These are phyloP conservation scores for Heliconius nattereri DNA, from an alignment of 1,140 invertebrate species.

Conservation along the genomic window DNA sequence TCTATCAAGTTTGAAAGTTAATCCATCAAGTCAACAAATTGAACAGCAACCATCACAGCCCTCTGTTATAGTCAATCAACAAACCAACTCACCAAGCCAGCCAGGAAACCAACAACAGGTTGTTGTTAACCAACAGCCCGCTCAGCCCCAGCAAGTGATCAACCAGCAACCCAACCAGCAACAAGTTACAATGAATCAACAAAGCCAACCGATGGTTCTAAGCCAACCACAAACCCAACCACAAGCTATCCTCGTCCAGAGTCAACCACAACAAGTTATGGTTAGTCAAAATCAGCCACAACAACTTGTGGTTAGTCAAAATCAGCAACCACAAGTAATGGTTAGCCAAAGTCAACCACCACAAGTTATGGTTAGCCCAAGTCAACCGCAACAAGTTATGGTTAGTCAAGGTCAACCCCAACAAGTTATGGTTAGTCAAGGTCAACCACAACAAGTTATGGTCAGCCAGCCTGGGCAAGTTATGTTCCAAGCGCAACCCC, in stretches of 20 bases:
- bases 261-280: constrained; percentile 18
- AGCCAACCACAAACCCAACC: constrained; percentile 15
- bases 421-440: constrained; percentile 18
- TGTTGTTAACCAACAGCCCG: background rate
- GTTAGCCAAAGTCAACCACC: background rate
- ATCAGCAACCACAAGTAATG: constrained; percentile 6
- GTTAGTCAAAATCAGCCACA: background rate
- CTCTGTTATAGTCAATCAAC: constrained; percentile 32
- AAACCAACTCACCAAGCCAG: constrained; percentile 17
- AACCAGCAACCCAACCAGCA: constrained; percentile 18
- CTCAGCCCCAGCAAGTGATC: constrained; percentile 13
- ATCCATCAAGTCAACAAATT: constrained; percentile 26
- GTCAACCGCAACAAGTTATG: constrained; percentile 16
- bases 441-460: constrained; percentile 5
- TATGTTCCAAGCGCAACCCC: constrained; percentile 5
- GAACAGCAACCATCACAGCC: constrained; percentile 25
- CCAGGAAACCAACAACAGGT: constrained; percentile 20
- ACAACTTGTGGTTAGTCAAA: constrained; percentile 15
- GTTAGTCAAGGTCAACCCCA: constrained; percentile 16
- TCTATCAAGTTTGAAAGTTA: constrained; percentile 20
- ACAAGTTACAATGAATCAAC: constrained; percentile 5
- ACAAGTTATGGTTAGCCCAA: constrained; percentile 7
- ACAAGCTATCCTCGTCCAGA: constrained; percentile 20
- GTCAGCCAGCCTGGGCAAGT: constrained; percentile 20
- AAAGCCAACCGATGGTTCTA: constrained; percentile 13